Base-by-base conservation (phyloP, 1,140 invertebrate genomes). In the Scylla paramamosain region DNA sequence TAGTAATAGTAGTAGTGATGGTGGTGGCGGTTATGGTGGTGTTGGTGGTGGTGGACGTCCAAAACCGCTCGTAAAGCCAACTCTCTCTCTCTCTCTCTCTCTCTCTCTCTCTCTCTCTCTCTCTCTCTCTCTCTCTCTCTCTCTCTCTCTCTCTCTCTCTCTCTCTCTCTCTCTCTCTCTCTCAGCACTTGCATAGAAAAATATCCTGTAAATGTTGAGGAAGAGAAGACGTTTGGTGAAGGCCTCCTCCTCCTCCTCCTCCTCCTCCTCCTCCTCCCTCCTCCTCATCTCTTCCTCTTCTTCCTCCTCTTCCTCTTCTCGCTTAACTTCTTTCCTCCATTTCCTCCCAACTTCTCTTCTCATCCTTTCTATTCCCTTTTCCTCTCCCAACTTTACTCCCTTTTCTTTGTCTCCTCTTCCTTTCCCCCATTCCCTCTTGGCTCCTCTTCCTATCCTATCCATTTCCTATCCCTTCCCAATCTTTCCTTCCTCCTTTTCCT, bases 1-100 rank as follows among this genome's bases (percentile, higher is more conserved):
- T 87, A 87, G 32, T 87, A 87, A 20, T 87, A 87, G 20, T 87
- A 87, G 39, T 39, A 46, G 86, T 77, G n/a, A 20, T 77, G n/a
- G 67, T 77, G 25, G 25, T 77, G 25, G 67, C n/a, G 6, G 67
- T 25, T 1, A 20, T 77, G 20, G 67, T 77, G n/a, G 67, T n/a
- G 25, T 1, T 77, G 67, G 67, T 77, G 67, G 25, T 77, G 67
- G 67, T n/a, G 67, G 67, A 20, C 67, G 20, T 0, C 67, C 67
- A 77, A 7, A n/a, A 77, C 67, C 67, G 67, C 67, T 77, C 67
- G 67, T 77, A 77, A 77, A 77, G 20, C 67, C 67, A 77, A 77
- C 67, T 20, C 20, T 20, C 20, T n/a, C 20, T n/a, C 86, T 28
- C 25, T 32, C 31, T n/a, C 31, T 46, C 39, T n/a, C 31, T 28